Evolutionary conservation across 2,888 invertebrate genomes (phyloP).

Genomic region (Spisula solida): DNA sequence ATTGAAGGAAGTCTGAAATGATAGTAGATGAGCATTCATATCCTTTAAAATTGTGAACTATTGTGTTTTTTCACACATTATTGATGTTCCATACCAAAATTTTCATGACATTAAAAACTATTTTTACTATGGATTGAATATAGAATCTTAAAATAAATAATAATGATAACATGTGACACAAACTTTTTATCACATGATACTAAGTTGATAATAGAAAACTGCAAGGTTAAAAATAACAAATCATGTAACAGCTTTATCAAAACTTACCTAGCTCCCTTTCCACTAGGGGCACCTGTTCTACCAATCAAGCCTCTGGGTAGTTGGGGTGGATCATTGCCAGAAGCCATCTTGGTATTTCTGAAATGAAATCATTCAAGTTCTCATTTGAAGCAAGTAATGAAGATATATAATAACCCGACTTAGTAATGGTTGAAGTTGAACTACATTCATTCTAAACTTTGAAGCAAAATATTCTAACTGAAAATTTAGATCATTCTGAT

Average conservation of each 20-base stretch:
- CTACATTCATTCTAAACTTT: too few species aligned
- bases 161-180: neutral
- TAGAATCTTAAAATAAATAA: too few species aligned
- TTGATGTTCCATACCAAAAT: too few species aligned
- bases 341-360: constrained; percentile 57
- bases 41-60: neutral
- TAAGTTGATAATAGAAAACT: neutral
- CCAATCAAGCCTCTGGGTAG: constrained; percentile 84
- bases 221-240: neutral
- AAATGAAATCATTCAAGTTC: neutral
- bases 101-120: too few species aligned
- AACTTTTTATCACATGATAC: neutral
- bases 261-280: constrained; percentile 81
- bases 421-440: too few species aligned
- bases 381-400: too few species aligned
- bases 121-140: too few species aligned
- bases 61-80: too few species aligned
- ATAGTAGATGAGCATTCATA: neutral
- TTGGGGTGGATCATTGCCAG: constrained; percentile 71
- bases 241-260: neutral
- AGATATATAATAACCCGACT: too few species aligned
- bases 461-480: too few species aligned
- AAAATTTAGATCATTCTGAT: too few species aligned
- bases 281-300: constrained; percentile 82
- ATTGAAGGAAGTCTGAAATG: constrained; percentile 84